Evolutionary conservation across 2,888 invertebrate genomes (phyloP).

Genomic region (Drosophila robusta): DNA sequence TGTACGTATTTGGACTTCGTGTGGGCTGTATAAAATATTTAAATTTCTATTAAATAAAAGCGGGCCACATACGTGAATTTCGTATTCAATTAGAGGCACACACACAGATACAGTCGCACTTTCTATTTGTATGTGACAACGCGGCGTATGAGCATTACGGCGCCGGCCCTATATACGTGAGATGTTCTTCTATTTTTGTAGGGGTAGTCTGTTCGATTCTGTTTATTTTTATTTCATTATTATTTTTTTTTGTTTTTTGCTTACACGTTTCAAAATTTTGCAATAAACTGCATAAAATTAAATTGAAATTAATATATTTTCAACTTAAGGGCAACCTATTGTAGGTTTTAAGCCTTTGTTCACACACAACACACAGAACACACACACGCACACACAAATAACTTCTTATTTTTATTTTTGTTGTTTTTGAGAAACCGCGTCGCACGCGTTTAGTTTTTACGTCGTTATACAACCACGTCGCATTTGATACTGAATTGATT

Average conservation of each 20-base stretch:
- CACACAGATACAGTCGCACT: slow-evolving; percentile 49
- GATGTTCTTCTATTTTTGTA: slow-evolving; percentile 6
- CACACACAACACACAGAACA: slow-evolving; percentile 32
- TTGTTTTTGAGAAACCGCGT: slow-evolving; percentile 21
- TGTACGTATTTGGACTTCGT: slow-evolving; percentile 39
- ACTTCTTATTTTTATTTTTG: slow-evolving; percentile 25
- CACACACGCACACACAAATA: slow-evolving; percentile 29
- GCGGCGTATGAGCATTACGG: slow-evolving; percentile 56
- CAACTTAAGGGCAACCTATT: slow-evolving; percentile 41
- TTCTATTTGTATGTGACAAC: slow-evolving; percentile 56
- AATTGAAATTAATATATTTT: slow-evolving; percentile 24
- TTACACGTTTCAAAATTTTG: slow-evolving; percentile 48
- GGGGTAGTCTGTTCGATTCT: slow-evolving; percentile 15
- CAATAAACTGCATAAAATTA: slow-evolving; percentile 21
- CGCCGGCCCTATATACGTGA: slow-evolving; percentile 37
- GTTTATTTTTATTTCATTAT: slow-evolving; percentile 5
- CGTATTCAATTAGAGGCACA: slow-evolving; percentile 46
- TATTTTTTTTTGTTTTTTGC: slow-evolving; percentile 13
- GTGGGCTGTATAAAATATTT: slow-evolving; percentile 53
- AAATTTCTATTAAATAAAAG: slow-evolving; percentile 76
- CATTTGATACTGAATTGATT: slow-evolving; percentile 71
- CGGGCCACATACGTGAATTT: slow-evolving; percentile 53
- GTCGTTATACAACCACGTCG: slow-evolving; percentile 84
- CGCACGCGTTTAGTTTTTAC: slow-evolving; percentile 51
- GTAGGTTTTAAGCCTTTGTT: slow-evolving; percentile 48